Evolutionary conservation across 2,113 vertebrate species (phyloP), one percentile per base, ranked within the genome.

Genomic region (Alces alces): DNA sequence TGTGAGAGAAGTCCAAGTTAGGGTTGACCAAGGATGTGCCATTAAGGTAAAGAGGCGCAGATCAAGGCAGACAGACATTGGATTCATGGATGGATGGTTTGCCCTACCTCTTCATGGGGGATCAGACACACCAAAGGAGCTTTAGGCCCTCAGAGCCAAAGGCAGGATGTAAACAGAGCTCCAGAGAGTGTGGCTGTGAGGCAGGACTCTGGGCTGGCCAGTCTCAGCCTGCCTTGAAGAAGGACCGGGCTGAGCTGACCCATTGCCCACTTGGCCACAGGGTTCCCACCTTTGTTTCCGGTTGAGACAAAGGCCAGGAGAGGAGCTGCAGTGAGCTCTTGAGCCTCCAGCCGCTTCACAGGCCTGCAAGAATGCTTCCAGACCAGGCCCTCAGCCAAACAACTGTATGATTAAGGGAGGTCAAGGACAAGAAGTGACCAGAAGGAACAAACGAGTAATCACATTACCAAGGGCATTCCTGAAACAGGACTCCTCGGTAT

Each of bases 1-100:
- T 64, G 27, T 30, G 39, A 91, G 58, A 86, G 83, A 93, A 89
- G 47, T 17, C 93, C 82, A 92, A 89, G 50, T 27, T n/a, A 91
- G 60, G 47, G 70, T 91, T 94, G 89, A 94, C 83, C 64, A 93
- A 97, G 98, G 66, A 98, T 96, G 98, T 98, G 96, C 43, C 93
- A 88, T 91, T 96, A 98, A 93, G 98, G 98, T 96, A 95, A 93
- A 97, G 98, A 97, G 97, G 58, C 95, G 2, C 33, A 96, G 82
- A 89, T 73, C 21, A 57, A 61, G 47, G 54, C 54, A 83, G 92
- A 92, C 2, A n/a, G 73, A 96, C 43, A 64, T 50, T 80, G 39
- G 47, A 28, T 83, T 7, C n/a, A 70, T 11, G 4, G 17, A 86
- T 14, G n/a, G 21, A 57, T 95, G 79, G 14, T 92, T 96, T 78